Percentiles rank a stretch among this genome's conserved stretches.
phyloP scores from a whole-genome alignment of 2,797 vertebrate species.

The Dicrostonyx torquatus region DNA sequence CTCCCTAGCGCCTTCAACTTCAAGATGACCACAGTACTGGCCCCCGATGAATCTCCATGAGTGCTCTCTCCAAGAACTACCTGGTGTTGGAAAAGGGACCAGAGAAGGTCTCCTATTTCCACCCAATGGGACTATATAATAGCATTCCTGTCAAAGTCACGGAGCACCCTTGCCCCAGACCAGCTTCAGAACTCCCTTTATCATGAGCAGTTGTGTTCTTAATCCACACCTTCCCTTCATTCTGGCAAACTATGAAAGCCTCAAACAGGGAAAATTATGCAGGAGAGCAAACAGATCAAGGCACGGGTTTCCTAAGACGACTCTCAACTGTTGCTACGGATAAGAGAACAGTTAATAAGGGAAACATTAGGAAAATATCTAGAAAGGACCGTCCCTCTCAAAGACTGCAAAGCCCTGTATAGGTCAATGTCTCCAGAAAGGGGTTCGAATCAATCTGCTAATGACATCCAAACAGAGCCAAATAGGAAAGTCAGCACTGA shows the following conservation, averaged over 20 bases:
- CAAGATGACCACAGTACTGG: not conserved
- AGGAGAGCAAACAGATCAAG: not conserved
- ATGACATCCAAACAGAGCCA: slow-evolving; percentile 31
- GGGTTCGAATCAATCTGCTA: slow-evolving; percentile 37
- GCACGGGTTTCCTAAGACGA: not conserved
- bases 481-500: not conserved
- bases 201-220: not conserved
- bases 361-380: not conserved
- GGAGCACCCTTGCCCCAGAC: not conserved
- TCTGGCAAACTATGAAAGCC: not conserved
- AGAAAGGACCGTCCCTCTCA: not conserved
- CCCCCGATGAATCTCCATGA: not conserved
- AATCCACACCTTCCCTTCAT: not conserved
- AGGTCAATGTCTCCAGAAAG: slow-evolving; percentile 36
- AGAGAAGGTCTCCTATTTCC: slow-evolving; percentile 26
- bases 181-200: not conserved
- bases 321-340: not conserved
- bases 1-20: not conserved
- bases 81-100: slow-evolving; percentile 17
- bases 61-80: not conserved
- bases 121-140: not conserved
- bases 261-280: not conserved
- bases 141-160: slow-evolving; percentile 25
- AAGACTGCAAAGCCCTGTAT: not conserved
- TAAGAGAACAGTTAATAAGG: not conserved